These are phyloP conservation scores for Drosophila kepulauana DNA, from an alignment of 1,140 invertebrate species.

Conservation along the genomic window DNA sequence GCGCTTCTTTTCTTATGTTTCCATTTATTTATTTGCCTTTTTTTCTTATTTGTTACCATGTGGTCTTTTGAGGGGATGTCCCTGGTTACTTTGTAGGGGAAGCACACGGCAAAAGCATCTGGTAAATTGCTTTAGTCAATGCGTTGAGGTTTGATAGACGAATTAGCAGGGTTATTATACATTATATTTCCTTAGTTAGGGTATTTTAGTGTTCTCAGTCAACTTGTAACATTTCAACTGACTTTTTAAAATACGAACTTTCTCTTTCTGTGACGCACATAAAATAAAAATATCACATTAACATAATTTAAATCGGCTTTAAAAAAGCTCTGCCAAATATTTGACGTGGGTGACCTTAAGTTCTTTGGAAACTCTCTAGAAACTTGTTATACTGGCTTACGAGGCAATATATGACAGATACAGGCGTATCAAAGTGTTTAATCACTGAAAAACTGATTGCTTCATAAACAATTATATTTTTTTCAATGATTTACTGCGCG, in stretches of 20 bases:
- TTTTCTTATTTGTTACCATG: slow-evolving; percentile 25
- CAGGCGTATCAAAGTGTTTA: slow-evolving; percentile 7
- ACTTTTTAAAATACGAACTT: background rate
- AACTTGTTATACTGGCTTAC: slow-evolving; percentile 38
- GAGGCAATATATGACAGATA: slow-evolving; percentile 1
- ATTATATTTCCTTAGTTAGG: slow-evolving; percentile 42
- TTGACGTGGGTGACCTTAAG: background rate
- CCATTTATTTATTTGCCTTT: slow-evolving; percentile 4
- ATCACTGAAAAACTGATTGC: slow-evolving; percentile 9
- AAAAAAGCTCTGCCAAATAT: slow-evolving; percentile 8
- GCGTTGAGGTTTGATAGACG: slow-evolving; percentile 66
- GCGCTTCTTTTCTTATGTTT: background rate
- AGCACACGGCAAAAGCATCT: slow-evolving; percentile 55
- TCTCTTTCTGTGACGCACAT: slow-evolving; percentile 3
- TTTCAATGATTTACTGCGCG: slow-evolving; percentile 7
- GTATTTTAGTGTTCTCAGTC: slow-evolving; percentile 2
- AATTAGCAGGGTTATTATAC: slow-evolving; percentile 63
- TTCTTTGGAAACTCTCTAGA: background rate
- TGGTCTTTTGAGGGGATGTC: slow-evolving; percentile 54
- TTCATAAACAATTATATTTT: slow-evolving; percentile 11
- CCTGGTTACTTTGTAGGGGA: slow-evolving; percentile 64
- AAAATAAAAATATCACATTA: slow-evolving; percentile 1
- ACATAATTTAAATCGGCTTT: slow-evolving; percentile 8
- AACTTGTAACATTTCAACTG: slow-evolving; percentile 12
- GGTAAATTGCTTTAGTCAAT: slow-evolving; percentile 73